A percentile compares a stretch with the other conserved stretches of the same genome.
Conservation (phyloP, 2,113 vertebrate species). For the Cercopithecus mona region DNA sequence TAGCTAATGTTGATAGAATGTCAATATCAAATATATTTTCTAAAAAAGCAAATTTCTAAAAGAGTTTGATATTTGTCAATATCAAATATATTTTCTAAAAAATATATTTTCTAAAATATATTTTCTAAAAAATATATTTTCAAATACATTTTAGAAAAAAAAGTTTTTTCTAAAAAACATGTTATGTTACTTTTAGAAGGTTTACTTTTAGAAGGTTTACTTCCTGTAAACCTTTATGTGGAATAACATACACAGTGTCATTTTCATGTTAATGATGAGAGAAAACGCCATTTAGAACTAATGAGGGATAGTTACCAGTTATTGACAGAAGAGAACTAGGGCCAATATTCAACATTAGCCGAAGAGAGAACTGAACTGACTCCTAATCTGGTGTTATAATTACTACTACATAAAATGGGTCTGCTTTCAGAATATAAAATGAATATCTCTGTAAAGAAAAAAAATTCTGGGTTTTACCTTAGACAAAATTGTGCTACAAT, state of each 20-base stretch:
- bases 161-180: no score
- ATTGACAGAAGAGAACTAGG: background rate
- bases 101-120: no score
- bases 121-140: no score
- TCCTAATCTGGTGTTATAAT: background rate
- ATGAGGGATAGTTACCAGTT: background rate
- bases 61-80: no score
- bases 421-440: slow-evolving; percentile 45
- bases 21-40: background rate
- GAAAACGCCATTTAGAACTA: background rate
- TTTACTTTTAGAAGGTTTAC: no score
- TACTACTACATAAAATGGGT: background rate
- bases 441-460: background rate
- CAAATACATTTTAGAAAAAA: no score
- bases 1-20: background rate
- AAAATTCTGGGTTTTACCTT: background rate
- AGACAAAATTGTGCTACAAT: slow-evolving; percentile 20
- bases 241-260: background rate
- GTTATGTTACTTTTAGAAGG: no score
- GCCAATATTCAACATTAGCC: background rate
- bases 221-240: background rate
- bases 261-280: background rate
- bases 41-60: background rate
- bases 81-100: background rate
- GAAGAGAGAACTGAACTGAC: background rate